These are phyloP conservation scores for Diabrotica undecimpunctata DNA, from an alignment of 1,140 invertebrate species.

Conservation along the genomic window DNA sequence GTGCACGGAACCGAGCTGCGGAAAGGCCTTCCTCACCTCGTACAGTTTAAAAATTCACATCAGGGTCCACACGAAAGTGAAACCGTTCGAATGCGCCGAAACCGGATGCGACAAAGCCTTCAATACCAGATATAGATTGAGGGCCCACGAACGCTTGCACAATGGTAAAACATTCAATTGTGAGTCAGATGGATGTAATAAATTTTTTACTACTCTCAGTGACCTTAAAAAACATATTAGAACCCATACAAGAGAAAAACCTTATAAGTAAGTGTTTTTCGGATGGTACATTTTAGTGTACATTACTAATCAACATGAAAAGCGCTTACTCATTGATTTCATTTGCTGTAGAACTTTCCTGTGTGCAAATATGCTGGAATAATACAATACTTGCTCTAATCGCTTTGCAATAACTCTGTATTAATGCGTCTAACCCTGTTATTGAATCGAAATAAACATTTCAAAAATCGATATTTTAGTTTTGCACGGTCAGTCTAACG, in stretches of 20 bases:
- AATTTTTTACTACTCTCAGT: slow-evolving; percentile 90
- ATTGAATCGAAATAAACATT: no score
- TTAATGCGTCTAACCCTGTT: no score
- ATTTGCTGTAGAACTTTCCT: neutral
- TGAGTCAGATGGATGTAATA: slow-evolving; percentile 74
- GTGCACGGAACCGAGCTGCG: slow-evolving; percentile 81
- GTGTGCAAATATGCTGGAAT: no score
- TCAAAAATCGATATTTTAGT: no score
- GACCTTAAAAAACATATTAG: slow-evolving; percentile 91
- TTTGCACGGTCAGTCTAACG: no score
- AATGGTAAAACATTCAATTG: slow-evolving; percentile 96
- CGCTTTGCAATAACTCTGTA: no score
- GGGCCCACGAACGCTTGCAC: slow-evolving; percentile 88
- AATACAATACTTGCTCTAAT: no score
- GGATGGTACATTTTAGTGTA: slow-evolving; percentile 7
- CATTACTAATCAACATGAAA: slow-evolving; percentile 7
- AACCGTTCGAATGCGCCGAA: slow-evolving; percentile 79
- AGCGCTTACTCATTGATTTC: slow-evolving; percentile 6
- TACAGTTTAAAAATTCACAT: slow-evolving; percentile 95
- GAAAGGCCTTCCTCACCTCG: slow-evolving; percentile 90
- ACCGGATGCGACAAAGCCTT: slow-evolving; percentile 86
- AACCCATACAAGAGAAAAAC: slow-evolving; percentile 88
- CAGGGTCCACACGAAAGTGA: slow-evolving; percentile 91
- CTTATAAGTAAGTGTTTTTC: slow-evolving; percentile 71
- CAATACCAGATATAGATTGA: slow-evolving; percentile 88